Evolutionary conservation across 2,113 vertebrate species (phyloP), one percentile per base, ranked within the genome.

Genomic region (Platysternon megacephalum): DNA sequence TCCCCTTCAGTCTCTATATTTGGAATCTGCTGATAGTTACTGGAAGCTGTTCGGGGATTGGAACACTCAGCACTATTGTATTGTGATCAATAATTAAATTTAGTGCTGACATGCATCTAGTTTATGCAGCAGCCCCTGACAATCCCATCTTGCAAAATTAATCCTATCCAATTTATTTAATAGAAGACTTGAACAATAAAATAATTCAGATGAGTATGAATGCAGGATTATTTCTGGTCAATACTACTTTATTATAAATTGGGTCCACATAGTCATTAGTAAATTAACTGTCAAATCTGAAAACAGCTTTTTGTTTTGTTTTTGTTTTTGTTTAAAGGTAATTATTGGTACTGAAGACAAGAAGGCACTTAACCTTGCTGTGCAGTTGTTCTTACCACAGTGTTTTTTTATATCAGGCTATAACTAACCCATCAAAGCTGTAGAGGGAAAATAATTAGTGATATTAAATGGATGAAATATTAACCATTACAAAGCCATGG

Each of bases 61-160:
- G 97, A 98, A 98, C 98, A 98, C 98, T 99, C 99, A 99, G 99
- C 99, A 99, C 98, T 99, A 99, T 99, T 98, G 99, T 99, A 99
- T 99, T 99, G 98, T 98, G 98, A 99, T 99, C 99, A 98, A 99
- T 99, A 99, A 98, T 99, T 99, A 98, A 98, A 98, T 98, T 99
- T 98, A 99, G 98, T 99, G 99, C 99, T 99, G 99, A 99, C 98
- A 98, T 97, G 98, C 98, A 98, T 98, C 98, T 98, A 97, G 98
- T 98, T 98, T 98, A 98, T 98, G 96, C 98, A 98, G 98, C 97
- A 97, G 93, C 96, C 96, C 98, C 97, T 98, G 98, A 98, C 98
- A 98, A 98, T 98, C 97, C 96, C 98, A 98, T 98, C 98, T 98
- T 97, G 97, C 97, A 98, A 98, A 98, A 99, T 99, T 98, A 98